A percentile compares a stretch with the other conserved stretches of the same genome.
Conservation (phyloP, 2,797 vertebrate genomes). For the Caiman crocodilus region DNA sequence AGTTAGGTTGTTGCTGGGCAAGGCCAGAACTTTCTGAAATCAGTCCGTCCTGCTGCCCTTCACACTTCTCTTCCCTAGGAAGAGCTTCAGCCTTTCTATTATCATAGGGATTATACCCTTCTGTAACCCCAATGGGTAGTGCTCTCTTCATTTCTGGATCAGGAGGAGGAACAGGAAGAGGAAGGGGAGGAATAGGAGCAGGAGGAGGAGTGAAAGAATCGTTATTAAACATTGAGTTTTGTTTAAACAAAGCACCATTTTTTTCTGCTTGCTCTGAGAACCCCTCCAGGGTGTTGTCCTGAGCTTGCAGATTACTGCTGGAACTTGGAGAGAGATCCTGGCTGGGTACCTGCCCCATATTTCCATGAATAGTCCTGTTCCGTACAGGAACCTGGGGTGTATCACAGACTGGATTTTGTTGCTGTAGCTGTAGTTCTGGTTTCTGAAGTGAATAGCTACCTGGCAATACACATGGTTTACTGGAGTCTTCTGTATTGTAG, state of each 20-base stretch:
- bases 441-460: constrained; percentile 86
- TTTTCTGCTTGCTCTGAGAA: constrained; percentile 81
- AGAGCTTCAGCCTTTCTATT: constrained; percentile 70
- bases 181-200: constrained; percentile 19
- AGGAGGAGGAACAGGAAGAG: constrained; percentile 64
- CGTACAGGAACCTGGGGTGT: constrained; percentile 64
- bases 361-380: constrained; percentile 76
- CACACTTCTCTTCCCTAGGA: constrained; percentile 76
- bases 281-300: constrained; percentile 76
- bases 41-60: constrained; percentile 70
- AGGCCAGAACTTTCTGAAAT: constrained; percentile 55
- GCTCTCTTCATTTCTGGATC: constrained; percentile 75
- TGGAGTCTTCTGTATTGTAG: constrained; percentile 82
- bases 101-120: constrained; percentile 75
- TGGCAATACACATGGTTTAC: constrained; percentile 78
- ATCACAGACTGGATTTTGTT: constrained; percentile 76
- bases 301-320: constrained; percentile 81
- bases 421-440: constrained; percentile 80
- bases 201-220: constrained; percentile 79
- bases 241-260: constrained; percentile 85
- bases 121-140: constrained; percentile 69
- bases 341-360: constrained; percentile 76
- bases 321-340: constrained; percentile 81
- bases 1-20: constrained; percentile 49
- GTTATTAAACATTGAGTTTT: constrained; percentile 83